Evolutionary conservation across 2,888 invertebrate genomes (phyloP).

Genomic region (Tinea semifulvella): DNA sequence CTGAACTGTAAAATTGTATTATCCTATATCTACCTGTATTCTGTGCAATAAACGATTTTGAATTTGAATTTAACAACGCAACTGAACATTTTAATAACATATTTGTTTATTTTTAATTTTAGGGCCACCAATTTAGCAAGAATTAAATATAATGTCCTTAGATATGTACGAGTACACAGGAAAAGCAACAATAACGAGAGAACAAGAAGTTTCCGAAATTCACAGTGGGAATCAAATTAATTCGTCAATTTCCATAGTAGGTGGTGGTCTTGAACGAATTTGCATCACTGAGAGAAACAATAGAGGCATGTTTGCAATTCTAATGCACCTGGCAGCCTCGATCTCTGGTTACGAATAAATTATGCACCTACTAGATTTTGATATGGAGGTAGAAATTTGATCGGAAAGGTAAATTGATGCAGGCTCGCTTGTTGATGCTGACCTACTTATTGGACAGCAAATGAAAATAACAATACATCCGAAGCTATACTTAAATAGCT

Average conservation of each 20-base stretch:
- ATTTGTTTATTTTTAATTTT: no score
- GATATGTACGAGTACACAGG: no score
- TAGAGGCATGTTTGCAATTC: conserved; percentile 14
- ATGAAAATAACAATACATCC: background rate
- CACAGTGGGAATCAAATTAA: conserved; percentile 13
- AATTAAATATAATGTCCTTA: no score
- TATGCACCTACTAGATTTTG: conserved; percentile 9
- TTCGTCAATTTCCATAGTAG: conserved; percentile 12
- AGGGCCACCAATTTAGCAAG: no score
- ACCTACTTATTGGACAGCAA: conserved; percentile 7
- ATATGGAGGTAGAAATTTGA: conserved; percentile 4
- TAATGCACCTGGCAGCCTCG: conserved; percentile 14
- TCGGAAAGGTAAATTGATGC: conserved; percentile 9
- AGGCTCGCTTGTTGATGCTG: background rate
- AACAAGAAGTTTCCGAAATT: conserved; percentile 5
- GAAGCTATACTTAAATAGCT: background rate
- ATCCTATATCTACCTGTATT: no score
- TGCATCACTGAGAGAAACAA: conserved; percentile 15
- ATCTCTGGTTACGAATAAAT: conserved; percentile 13
- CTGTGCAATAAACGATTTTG: no score
- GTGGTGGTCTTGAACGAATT: conserved; percentile 12
- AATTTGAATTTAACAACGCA: no score
- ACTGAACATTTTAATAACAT: no score
- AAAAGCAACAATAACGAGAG: background rate
- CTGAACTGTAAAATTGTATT: no score